Conservation (phyloP, 2,888 invertebrate species). For the Conomelus anceps region DNA sequence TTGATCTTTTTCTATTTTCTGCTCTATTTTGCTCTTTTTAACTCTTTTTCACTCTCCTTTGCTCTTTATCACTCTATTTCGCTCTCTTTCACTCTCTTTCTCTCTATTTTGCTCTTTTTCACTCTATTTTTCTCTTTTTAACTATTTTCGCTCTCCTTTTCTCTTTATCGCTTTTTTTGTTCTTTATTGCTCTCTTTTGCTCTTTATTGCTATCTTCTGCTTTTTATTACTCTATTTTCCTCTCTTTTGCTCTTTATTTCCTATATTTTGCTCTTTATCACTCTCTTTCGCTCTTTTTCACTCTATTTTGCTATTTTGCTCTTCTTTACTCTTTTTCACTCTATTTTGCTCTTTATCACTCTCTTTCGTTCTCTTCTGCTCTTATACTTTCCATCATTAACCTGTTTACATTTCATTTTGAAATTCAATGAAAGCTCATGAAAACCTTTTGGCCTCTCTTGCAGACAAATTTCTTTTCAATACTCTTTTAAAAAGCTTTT, state of each 20-base stretch:
- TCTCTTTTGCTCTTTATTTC: not conserved
- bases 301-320: not conserved
- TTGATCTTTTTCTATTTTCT: not conserved
- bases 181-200: too few relatives aligned
- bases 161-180: not conserved
- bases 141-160: not conserved
- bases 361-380: not conserved
- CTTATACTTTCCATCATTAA: not conserved
- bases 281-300: not conserved
- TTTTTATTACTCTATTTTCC: too few relatives aligned
- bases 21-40: not conserved
- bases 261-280: too few relatives aligned
- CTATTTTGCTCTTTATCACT: not conserved
- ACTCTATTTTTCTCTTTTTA: not conserved
- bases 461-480: not conserved
- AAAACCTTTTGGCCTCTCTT: not conserved
- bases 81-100: too few relatives aligned
- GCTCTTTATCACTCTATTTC: not conserved
- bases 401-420: not conserved
- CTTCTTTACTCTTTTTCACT: too few relatives aligned
- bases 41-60: not conserved
- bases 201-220: too few relatives aligned
- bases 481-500: not conserved
- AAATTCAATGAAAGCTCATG: not conserved
- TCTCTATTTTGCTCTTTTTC: not conserved